Evolutionary conservation across 1,140 invertebrate genomes (phyloP).

Genomic region (Cheumatopsyche charites): DNA sequence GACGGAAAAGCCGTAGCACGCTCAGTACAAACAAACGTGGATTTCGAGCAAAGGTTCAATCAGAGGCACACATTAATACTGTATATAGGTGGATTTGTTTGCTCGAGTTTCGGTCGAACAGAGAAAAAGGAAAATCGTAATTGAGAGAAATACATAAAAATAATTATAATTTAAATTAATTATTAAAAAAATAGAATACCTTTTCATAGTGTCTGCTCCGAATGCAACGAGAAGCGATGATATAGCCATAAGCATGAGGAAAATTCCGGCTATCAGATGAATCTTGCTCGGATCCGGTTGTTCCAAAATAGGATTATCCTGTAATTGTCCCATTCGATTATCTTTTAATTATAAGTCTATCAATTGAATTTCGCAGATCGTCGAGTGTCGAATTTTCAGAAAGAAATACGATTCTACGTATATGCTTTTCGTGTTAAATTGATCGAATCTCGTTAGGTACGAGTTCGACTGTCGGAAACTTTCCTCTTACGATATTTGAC

Average conservation of each 20-base stretch:
- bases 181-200: slow-evolving; percentile 62
- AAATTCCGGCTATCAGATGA: slow-evolving; percentile 81
- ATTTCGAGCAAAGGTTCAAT: too few relatives aligned
- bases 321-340: neutral
- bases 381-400: too few relatives aligned
- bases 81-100: too few relatives aligned
- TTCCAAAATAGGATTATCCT: slow-evolving; percentile 69
- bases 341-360: neutral
- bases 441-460: slow-evolving; percentile 4
- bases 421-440: slow-evolving; percentile 13
- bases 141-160: too few relatives aligned
- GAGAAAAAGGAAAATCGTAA: too few relatives aligned
- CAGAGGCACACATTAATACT: too few relatives aligned
- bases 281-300: slow-evolving; percentile 74
- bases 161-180: too few relatives aligned
- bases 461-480: neutral
- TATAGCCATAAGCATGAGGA: slow-evolving; percentile 76
- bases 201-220: slow-evolving; percentile 80
- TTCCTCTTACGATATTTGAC: slow-evolving; percentile 14
- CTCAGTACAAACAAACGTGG: too few relatives aligned
- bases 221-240: slow-evolving; percentile 79
- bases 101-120: too few relatives aligned
- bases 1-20: neutral
- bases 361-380: neutral
- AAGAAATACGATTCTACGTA: neutral